Percentiles rank a stretch among this genome's conserved stretches.
phyloP scores from a whole-genome alignment of 2,113 vertebrate species.

The crab-eating macaque (Macaca fascicularis) region DNA sequence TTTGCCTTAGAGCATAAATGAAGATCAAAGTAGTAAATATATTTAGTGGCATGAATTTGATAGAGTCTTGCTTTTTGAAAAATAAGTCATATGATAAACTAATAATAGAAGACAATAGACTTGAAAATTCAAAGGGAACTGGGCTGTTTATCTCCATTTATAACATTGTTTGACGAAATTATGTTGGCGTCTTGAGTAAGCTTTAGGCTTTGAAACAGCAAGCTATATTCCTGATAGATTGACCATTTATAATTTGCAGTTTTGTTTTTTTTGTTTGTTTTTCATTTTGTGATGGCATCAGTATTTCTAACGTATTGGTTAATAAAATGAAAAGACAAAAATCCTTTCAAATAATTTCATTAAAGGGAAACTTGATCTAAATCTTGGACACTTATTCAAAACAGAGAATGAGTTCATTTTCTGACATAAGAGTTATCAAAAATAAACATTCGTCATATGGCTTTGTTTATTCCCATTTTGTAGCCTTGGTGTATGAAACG shows the following conservation, averaged over 20 bases:
- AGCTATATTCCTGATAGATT: background rate
- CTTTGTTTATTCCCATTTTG: background rate
- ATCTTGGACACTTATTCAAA: background rate
- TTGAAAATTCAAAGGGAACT: constrained; percentile 26
- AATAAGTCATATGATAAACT: constrained; percentile 59
- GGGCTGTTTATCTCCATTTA: constrained; percentile 9
- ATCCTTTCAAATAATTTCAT: background rate
- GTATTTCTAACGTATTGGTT: background rate
- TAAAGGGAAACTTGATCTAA: background rate
- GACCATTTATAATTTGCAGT: background rate
- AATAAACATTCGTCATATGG: background rate
- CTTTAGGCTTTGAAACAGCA: constrained; percentile 41
- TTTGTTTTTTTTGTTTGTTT: background rate
- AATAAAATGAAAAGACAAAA: background rate
- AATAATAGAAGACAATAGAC: constrained; percentile 46
- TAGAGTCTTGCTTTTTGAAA: constrained; percentile 22
- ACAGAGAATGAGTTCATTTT: background rate
- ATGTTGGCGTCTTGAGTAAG: constrained; percentile 44
- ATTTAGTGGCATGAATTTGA: constrained; percentile 26
- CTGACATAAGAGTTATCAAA: background rate
- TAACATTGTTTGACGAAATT: constrained; percentile 33
- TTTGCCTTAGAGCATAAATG: constrained; percentile 58
- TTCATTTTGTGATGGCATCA: background rate
- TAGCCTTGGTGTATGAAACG: background rate
- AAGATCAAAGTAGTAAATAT: constrained; percentile 52